Conservation (phyloP, 2,888 invertebrate species). For the Lasioglossum zephyrum region DNA sequence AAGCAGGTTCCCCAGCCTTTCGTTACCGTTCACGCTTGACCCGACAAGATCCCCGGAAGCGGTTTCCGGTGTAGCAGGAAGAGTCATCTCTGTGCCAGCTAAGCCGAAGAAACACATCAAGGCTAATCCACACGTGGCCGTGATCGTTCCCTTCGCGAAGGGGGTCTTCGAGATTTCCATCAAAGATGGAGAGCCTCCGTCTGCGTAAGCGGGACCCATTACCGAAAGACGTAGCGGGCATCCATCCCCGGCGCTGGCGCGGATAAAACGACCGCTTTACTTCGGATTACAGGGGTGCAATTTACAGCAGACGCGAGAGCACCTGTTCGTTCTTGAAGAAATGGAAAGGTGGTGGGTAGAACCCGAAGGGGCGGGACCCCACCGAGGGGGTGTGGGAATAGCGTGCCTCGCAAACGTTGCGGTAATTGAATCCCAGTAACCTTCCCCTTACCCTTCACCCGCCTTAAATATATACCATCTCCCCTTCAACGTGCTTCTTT, state of each 20-base stretch:
- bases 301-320: constrained; percentile 83
- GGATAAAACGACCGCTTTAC: constrained; percentile 84
- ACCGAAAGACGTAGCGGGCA: constrained; percentile 82
- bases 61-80: background rate
- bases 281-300: constrained; percentile 84
- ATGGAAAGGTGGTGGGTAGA: constrained; percentile 75
- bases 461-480: constrained; percentile 75
- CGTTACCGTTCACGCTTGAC: background rate
- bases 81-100: background rate
- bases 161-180: constrained; percentile 63
- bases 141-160: background rate
- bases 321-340: constrained; percentile 82
- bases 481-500: constrained; percentile 57
- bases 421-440: constrained; percentile 84
- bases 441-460: constrained; percentile 70
- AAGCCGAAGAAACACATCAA: constrained; percentile 9
- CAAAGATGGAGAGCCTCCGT: constrained; percentile 68
- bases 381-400: constrained; percentile 77
- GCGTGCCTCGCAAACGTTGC: constrained; percentile 84
- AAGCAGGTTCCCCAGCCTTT: background rate
- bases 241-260: constrained; percentile 81
- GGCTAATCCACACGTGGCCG: constrained; percentile 19
- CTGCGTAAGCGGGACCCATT: constrained; percentile 76
- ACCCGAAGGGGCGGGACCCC: constrained; percentile 50
- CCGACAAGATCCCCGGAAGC: background rate